Evolutionary conservation across 92 coral and sea anemone species (phyloP).

Genomic region (Porites rus): DNA sequence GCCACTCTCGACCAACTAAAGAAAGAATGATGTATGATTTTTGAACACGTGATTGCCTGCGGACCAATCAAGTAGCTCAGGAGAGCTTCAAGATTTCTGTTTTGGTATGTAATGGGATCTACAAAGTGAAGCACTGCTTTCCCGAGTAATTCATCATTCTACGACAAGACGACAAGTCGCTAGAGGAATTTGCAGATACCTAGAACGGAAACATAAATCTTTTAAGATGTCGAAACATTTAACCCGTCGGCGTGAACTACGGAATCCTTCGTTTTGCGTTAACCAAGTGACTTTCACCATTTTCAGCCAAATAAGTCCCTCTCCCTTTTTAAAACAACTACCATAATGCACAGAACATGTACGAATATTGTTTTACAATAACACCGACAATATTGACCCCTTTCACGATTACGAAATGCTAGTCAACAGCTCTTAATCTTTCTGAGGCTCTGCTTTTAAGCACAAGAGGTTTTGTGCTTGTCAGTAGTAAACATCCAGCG

Average conservation of each 20-base stretch:
- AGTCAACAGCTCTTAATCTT: constrained; percentile 28
- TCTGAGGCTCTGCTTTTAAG: constrained; percentile 28
- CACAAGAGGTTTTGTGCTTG: neutral
- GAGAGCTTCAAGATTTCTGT: constrained; percentile 41
- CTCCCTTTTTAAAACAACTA: neutral
- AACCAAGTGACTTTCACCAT: neutral
- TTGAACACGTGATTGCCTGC: constrained; percentile 70
- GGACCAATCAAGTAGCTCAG: constrained; percentile 70
- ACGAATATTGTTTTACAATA: neutral
- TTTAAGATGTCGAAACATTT: constrained; percentile 37
- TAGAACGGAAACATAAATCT: constrained; percentile 55
- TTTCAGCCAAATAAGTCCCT: neutral
- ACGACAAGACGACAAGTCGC: constrained; percentile 29
- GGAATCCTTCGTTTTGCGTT: too few relatives aligned
- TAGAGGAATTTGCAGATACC: constrained; percentile 26
- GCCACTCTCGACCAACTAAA: constrained; percentile 47
- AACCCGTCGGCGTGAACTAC: neutral
- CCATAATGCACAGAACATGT: constrained; percentile 20
- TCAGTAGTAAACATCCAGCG: neutral
- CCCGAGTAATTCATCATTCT: constrained; percentile 60
- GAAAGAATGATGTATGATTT: constrained; percentile 87
- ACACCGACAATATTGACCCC: neutral
- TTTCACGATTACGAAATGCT: neutral
- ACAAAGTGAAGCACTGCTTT: constrained; percentile 20
- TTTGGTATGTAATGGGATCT: constrained; percentile 48